Base-by-base conservation (phyloP, 1,140 invertebrate genomes). In the Cotesia vestalis region DNA sequence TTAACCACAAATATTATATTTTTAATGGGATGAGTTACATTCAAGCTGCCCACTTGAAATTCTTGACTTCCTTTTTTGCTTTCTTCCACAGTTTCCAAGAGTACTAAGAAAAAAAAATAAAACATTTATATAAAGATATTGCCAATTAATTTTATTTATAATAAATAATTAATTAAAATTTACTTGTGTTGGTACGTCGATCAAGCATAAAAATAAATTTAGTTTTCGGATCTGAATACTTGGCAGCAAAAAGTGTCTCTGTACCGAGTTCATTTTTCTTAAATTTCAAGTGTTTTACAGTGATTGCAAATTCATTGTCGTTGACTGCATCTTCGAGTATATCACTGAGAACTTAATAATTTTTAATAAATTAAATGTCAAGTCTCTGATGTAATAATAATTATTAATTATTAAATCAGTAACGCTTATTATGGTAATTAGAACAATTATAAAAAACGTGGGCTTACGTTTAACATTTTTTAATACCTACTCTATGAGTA, bases 161-260 rank as follows among this genome's bases (percentile, higher is more conserved):
- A 17, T 17, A 17, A 17, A 17, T 17, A 17, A 17, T n/a, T n/a
- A n/a, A 64, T 53, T 64, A 46, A 75, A 78, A n/a, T 84, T 88
- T 88, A 88, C 92, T 89, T 85, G 88, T 84, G 79, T 91, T 91
- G 4, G 87, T 83, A 60, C 86, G 87, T 76, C 91, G 84, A 79
- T 94, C 92, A 59, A 93, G 79, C 73, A 91, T 87, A 57, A 94
- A 82, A 14, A 89, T 84, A 77, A 93, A 90, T 79, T 91, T 91
- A 34, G 91, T 88, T 75, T 90, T 88, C 4, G 89, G 79, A 64
- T 88, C 87, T 4, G 88, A 88, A 78, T 92, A 92, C 73, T 91
- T 91, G 2, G 92, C 86, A 20, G 90, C 89, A 36, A 93, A 87
- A 0, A 94, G 82, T 0, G 90, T 91, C 74, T 93, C 91, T 38